phyloP scores from a whole-genome alignment of 2,113 vertebrate genomes.

The Ibidorhyncha struthersii region DNA sequence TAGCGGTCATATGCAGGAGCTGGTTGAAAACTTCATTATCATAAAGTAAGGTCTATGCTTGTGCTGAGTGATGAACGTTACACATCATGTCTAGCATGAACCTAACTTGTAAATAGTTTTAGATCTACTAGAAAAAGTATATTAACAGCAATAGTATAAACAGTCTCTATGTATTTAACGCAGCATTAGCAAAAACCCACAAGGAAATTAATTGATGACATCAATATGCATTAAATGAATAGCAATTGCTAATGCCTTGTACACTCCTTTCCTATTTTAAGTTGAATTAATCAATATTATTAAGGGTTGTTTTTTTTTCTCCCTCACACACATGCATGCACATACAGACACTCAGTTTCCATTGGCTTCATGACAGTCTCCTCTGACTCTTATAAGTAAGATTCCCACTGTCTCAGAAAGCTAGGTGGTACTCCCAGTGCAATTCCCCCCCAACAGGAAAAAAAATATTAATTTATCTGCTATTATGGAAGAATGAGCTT shows the following conservation, averaged over 20 bases:
- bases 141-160: neutral
- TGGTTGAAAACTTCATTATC: neutral
- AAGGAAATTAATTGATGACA: neutral
- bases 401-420: neutral
- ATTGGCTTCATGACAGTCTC: neutral
- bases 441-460: neutral
- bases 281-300: neutral
- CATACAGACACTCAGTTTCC: neutral
- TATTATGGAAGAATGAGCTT: neutral
- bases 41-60: neutral
- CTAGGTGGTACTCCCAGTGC: neutral
- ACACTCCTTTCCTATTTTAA: neutral
- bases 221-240: neutral
- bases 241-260: neutral
- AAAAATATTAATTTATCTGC: neutral
- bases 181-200: neutral
- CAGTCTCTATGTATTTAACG: rapidly evolving
- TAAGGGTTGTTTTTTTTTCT: neutral
- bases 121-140: neutral
- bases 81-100: rapidly evolving
- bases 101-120: neutral
- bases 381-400: neutral
- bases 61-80: rapidly evolving
- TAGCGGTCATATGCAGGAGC: neutral
- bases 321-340: neutral